These are phyloP conservation scores for Actinemys pallida DNA, from an alignment of 2,113 vertebrate species.

Conservation along the genomic window DNA sequence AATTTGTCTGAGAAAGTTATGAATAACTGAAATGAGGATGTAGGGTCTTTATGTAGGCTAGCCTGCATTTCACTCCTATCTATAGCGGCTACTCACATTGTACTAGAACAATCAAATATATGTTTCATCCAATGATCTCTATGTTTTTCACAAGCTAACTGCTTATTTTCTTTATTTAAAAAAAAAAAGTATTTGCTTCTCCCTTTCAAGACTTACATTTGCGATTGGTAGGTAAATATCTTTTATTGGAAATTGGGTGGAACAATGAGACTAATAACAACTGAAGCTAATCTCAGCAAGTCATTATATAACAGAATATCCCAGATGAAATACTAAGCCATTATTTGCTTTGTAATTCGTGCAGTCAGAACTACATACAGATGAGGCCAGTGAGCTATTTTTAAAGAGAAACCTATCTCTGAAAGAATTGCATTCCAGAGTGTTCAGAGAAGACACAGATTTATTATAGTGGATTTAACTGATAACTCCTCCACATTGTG, in stretches of 20 bases:
- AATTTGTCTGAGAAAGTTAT: background rate
- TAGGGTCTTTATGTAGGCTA: background rate
- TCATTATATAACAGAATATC: background rate
- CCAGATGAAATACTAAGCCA: background rate
- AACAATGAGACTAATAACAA: background rate
- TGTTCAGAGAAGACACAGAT: background rate
- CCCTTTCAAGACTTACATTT: background rate
- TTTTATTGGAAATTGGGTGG: background rate
- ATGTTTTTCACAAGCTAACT: background rate
- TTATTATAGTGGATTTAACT: background rate
- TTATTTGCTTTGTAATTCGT: background rate
- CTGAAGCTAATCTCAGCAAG: background rate
- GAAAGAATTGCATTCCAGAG: background rate
- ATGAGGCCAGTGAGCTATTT: background rate
- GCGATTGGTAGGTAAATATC: background rate
- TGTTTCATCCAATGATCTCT: background rate
- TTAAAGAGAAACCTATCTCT: background rate
- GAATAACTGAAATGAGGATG: background rate
- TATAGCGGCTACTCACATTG: background rate
- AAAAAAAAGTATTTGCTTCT: background rate
- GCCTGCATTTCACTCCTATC: rapidly evolving
- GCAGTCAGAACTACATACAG: background rate
- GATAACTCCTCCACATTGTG: background rate
- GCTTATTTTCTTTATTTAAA: background rate
- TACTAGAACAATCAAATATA: background rate